Evolutionary conservation across 2,113 vertebrate genomes (phyloP).

Genomic region (Aix galericulata): DNA sequence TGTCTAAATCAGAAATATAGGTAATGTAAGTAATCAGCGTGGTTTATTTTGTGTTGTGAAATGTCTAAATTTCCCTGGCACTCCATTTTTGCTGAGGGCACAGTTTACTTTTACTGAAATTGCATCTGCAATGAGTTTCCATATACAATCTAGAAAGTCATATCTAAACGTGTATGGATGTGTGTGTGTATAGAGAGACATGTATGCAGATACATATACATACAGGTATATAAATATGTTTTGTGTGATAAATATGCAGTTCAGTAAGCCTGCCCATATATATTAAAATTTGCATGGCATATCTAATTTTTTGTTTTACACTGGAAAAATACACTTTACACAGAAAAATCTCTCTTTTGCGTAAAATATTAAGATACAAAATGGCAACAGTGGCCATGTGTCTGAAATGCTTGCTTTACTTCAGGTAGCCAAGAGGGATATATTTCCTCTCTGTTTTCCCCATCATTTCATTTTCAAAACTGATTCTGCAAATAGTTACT

Average conservation of each 20-base stretch:
- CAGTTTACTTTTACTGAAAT: not conserved
- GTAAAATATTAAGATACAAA: not conserved
- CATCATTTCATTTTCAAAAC: not conserved
- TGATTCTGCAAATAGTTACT: not conserved
- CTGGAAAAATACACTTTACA: too few relatives aligned
- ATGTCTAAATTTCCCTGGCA: not conserved
- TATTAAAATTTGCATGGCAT: not conserved
- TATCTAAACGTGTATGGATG: fast-evolving
- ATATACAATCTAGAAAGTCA: not conserved
- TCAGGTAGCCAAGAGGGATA: not conserved
- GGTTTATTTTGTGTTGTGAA: not conserved
- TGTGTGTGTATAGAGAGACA: not conserved
- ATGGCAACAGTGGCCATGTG: not conserved
- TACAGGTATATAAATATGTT: not conserved
- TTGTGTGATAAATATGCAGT: not conserved
- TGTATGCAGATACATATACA: not conserved
- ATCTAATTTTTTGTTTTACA: not conserved
- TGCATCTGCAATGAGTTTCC: not conserved
- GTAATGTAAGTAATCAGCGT: not conserved
- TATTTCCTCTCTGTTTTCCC: not conserved
- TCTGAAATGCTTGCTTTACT: not conserved
- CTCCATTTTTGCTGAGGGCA: not conserved
- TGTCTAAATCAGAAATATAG: not conserved
- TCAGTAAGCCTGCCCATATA: not conserved
- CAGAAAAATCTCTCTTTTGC: not conserved